These are phyloP conservation scores for Eidolon dupreanum DNA, from an alignment of 2,797 vertebrate species.

Conservation along the genomic window DNA sequence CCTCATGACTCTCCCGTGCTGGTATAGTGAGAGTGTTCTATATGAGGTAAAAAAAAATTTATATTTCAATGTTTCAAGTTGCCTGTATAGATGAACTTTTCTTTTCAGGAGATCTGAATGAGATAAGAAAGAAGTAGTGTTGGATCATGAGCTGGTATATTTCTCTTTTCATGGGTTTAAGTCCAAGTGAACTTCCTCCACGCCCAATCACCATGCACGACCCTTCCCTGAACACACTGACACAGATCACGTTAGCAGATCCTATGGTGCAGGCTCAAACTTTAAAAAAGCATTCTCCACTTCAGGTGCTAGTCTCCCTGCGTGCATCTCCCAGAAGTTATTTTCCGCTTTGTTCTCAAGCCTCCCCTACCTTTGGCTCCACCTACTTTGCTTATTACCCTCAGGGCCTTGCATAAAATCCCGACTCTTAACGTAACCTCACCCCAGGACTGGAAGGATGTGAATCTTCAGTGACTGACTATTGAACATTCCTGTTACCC, in stretches of 20 bases:
- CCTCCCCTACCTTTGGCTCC: background rate
- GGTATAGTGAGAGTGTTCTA: background rate
- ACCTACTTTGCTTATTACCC: background rate
- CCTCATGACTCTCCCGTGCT: background rate
- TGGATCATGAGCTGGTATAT: background rate
- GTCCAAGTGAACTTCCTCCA: background rate
- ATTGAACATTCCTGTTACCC: background rate
- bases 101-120: background rate
- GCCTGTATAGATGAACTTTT: background rate
- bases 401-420: background rate
- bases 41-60: background rate
- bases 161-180: constrained; percentile 10
- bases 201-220: too few species aligned
- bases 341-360: background rate
- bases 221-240: background rate
- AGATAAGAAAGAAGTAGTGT: background rate
- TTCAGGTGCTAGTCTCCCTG: background rate
- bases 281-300: background rate
- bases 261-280: background rate
- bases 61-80: background rate
- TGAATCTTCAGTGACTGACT: background rate
- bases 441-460: background rate
- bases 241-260: background rate
- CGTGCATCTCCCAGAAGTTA: background rate
- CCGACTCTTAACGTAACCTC: background rate